Conservation (phyloP, 2,797 vertebrate species). For the Sebastiscus albofasciatus region DNA sequence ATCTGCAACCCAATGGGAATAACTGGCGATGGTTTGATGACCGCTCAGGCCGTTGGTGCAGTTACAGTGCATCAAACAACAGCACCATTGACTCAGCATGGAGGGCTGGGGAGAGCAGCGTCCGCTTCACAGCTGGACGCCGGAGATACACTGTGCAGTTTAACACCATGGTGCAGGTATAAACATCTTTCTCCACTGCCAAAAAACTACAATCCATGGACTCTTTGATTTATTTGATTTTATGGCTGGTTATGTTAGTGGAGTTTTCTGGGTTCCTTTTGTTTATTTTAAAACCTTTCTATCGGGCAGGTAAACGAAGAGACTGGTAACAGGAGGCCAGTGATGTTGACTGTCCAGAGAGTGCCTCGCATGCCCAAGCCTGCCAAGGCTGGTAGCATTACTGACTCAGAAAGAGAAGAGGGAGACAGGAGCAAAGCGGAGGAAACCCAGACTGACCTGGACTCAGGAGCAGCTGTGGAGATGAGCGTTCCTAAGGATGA, state of each 20-base stretch:
- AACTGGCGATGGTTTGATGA: conserved; percentile 99
- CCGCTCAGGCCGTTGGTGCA: conserved; percentile 97
- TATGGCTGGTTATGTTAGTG: background rate
- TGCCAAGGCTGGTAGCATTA: conserved; percentile 84
- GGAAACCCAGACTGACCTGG: conserved; percentile 76
- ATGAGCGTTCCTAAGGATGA: conserved; percentile 84
- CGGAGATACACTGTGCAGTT: conserved; percentile 97
- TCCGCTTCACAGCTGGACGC: conserved; percentile 94
- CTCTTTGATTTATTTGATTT: background rate
- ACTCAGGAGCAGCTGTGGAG: conserved; percentile 77
- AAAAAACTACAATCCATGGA: background rate
- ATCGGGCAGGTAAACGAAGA: conserved; percentile 92
- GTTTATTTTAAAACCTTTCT: conserved; percentile 9
- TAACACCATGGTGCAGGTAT: conserved; percentile 98
- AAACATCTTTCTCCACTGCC: background rate
- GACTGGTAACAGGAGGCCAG: conserved; percentile 93
- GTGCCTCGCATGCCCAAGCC: conserved; percentile 88
- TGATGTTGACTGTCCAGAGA: conserved; percentile 94
- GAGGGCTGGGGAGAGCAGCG: conserved; percentile 94
- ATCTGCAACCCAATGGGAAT: conserved; percentile 94
- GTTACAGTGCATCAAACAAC: conserved; percentile 97
- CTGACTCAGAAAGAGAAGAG: conserved; percentile 90
- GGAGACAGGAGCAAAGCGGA: conserved; percentile 81
- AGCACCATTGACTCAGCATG: conserved; percentile 96
- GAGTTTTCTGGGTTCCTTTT: background rate